Evolutionary conservation across 2,888 invertebrate genomes (phyloP), one percentile per base, ranked within the genome.

Genomic region (Drosophila peninsularis): DNA sequence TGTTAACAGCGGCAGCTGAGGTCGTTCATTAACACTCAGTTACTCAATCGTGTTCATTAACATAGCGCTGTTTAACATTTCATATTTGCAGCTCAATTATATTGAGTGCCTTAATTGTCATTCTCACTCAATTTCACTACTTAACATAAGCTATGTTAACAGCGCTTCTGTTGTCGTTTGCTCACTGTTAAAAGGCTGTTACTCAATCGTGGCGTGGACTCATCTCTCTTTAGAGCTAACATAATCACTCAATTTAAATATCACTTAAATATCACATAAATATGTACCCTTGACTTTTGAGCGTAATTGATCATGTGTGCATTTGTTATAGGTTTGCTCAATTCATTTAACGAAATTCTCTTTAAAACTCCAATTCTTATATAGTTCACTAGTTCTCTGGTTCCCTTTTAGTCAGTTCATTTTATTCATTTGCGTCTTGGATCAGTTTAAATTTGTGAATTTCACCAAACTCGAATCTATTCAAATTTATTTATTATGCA

Each of bases 401-500:
- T 10, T 45, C 10, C 27, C 27, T 10, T n/a, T 5, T 5, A n/a
- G n/a, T 27, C 2, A 27, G 45, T 27, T 27, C 27, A 17, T n/a
- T 47, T 27, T 17, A 47, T 47, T 47, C 30, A 47, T 47, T 30
- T 30, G 30, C 1, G 30, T 32, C 13, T 30, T 10, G 30, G 30
- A 30, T 30, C 30, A 30, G 10, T 30, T 30, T 17, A 34, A 21
- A 17, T 36, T 44, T n/a, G 7, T 4, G 9, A 36, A 45, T 36
- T 45, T 36, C 21, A 52, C 36, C 9, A 30, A 50, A 63, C 11
- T 42, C 13, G 1, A 55, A 30, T 30, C n/a, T 13, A 39, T 61
- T 21, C 30, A 65, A 54, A 47, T 66, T n/a, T 39, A 39, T 66
- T 50, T 67, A 44, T 42, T 37, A 66, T 21, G 14, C 56, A 66